A percentile compares a stretch with the other conserved stretches of the same genome.
Evolutionary conservation across 2,113 vertebrate genomes (phyloP).

Genomic region (Grammomys dolichurus): DNA sequence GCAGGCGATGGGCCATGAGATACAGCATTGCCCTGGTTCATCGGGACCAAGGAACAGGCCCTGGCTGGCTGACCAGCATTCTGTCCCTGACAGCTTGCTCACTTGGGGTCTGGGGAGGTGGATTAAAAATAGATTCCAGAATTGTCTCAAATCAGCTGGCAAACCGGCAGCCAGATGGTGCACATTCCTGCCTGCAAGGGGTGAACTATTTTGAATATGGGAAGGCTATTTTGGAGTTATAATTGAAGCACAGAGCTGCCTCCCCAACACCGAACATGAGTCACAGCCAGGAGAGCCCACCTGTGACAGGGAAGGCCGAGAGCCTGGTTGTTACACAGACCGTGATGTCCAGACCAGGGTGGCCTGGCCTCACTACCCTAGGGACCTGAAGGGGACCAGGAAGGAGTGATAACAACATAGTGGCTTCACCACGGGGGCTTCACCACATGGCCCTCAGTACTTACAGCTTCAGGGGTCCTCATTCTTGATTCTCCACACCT

Average conservation of each 20-base stretch:
- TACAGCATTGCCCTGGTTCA: neutral
- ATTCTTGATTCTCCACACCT: neutral
- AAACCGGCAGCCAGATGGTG: slow-evolving; percentile 72
- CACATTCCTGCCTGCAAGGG: slow-evolving; percentile 41
- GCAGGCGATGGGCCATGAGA: neutral
- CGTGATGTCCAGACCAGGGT: fast-evolving
- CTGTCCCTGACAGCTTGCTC: slow-evolving; percentile 50
- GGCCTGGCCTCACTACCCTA: neutral
- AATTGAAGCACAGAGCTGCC: slow-evolving; percentile 1
- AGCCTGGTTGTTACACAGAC: neutral
- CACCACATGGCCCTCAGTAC: neutral
- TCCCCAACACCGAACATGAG: neutral
- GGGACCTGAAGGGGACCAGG: neutral
- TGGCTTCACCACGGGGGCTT: neutral
- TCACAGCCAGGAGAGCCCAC: neutral
- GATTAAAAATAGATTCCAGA: slow-evolving; percentile 68
- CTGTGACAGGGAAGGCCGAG: neutral
- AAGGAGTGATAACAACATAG: fast-evolving
- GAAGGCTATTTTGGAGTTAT: slow-evolving; percentile 68
- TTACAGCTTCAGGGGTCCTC: neutral
- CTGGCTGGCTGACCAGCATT: slow-evolving; percentile 4
- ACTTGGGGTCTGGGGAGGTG: slow-evolving; percentile 1
- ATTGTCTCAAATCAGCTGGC: slow-evolving; percentile 46
- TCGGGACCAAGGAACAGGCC: neutral
- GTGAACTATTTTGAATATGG: slow-evolving; percentile 58